These are phyloP conservation scores for Heliornis fulica DNA, from an alignment of 2,113 vertebrate species.

Conservation along the genomic window DNA sequence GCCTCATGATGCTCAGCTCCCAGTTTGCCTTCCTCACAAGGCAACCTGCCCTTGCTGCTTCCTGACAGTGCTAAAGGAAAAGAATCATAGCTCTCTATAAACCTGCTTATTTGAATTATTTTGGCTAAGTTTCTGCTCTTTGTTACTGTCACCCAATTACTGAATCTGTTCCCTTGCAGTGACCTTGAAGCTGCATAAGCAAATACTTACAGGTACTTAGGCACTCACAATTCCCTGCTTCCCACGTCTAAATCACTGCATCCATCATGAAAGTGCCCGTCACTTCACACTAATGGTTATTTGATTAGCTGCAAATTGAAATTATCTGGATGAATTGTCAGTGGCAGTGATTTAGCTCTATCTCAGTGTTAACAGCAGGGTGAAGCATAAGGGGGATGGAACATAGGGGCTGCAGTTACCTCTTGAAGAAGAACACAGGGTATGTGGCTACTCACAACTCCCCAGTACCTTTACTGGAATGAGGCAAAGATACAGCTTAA, in stretches of 20 bases:
- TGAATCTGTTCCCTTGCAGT: background rate
- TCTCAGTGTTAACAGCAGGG: background rate
- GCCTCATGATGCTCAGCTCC: background rate
- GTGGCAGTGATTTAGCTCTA: background rate
- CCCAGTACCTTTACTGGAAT: background rate
- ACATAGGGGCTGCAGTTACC: background rate
- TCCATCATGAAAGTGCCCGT: background rate
- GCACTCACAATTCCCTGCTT: background rate
- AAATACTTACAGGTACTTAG: background rate
- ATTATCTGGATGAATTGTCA: conserved; percentile 25
- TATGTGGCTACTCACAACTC: background rate
- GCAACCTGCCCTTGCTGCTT: background rate
- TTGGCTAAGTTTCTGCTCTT: background rate
- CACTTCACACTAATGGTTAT: conserved; percentile 7
- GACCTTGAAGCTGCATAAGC: background rate
- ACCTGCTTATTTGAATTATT: background rate
- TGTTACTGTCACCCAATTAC: background rate
- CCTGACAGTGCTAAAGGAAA: background rate
- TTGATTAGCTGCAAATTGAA: conserved; percentile 50
- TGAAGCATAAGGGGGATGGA: background rate
- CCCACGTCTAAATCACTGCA: background rate
- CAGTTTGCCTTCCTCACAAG: background rate
- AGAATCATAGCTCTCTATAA: background rate
- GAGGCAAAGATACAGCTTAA: background rate
- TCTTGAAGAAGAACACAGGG: background rate